Conservation (phyloP, 2,797 vertebrate genomes). For the Hylomyscus alleni region DNA sequence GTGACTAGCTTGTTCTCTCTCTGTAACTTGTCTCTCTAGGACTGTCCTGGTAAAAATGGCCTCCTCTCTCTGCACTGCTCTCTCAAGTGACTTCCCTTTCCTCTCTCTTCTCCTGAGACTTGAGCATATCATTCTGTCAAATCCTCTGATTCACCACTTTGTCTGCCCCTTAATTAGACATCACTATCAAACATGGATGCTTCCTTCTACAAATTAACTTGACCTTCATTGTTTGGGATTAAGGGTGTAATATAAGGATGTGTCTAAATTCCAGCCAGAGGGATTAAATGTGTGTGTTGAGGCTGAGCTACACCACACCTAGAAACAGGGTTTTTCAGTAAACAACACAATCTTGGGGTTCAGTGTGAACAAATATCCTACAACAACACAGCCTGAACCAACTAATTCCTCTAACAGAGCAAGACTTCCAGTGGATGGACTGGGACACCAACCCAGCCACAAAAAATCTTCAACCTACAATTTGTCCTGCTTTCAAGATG, state of each 20-base stretch:
- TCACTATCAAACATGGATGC: not conserved
- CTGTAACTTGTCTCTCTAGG: not conserved
- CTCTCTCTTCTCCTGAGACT: not conserved
- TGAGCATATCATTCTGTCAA: not conserved
- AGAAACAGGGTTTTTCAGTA: not conserved
- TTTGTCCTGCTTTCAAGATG: not conserved
- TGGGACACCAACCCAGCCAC: not conserved
- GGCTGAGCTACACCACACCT: not conserved
- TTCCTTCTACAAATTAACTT: not conserved
- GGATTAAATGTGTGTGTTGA: not conserved
- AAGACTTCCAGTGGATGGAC: not conserved
- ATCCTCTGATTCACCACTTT: not conserved
- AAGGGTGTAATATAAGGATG: not conserved
- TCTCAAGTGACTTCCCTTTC: not conserved
- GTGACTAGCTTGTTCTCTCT: not conserved
- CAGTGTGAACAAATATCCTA: not conserved
- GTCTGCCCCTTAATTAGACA: not conserved
- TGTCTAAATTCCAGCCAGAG: not conserved
- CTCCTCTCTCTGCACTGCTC: not conserved
- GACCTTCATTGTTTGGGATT: not conserved
- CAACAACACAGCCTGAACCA: not conserved
- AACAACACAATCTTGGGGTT: not conserved
- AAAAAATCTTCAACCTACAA: not conserved
- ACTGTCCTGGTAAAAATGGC: not conserved
- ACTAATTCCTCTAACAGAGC: not conserved